phyloP scores from a whole-genome alignment of 2,888 invertebrate species.

The Scaptomyza caliginosa region DNA sequence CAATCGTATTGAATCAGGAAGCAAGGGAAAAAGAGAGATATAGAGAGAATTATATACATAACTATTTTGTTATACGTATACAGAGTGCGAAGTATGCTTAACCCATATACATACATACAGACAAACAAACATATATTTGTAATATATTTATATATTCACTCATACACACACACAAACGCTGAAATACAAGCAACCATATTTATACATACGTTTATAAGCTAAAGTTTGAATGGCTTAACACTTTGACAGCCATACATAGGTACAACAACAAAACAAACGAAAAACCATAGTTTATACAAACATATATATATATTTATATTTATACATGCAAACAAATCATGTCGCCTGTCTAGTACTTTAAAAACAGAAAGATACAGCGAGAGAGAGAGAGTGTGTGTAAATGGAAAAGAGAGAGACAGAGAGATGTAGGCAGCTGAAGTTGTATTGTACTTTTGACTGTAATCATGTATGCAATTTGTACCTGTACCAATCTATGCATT shows the following conservation, averaged over 20 bases:
- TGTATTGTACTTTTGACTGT: slow-evolving; percentile 16
- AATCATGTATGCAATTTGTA: slow-evolving; percentile 12
- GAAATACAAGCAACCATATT: slow-evolving; percentile 35
- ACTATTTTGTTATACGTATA: slow-evolving; percentile 71
- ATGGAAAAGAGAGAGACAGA: neutral
- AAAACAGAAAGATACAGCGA: neutral
- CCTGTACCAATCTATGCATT: slow-evolving; percentile 27
- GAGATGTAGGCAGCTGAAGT: slow-evolving; percentile 17
- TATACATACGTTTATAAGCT: slow-evolving; percentile 19
- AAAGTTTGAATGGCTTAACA: slow-evolving; percentile 26
- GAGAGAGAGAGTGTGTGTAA: neutral
- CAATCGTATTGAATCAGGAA: slow-evolving; percentile 1
- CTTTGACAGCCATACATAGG: slow-evolving; percentile 32
- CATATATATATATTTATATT: slow-evolving; percentile 22
- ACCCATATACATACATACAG: slow-evolving; percentile 46
- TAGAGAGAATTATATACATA: slow-evolving; percentile 19
- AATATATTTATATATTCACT: slow-evolving; percentile 19
- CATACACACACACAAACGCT: slow-evolving; percentile 21
- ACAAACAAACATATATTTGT: slow-evolving; percentile 51
- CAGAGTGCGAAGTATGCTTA: slow-evolving; percentile 50
- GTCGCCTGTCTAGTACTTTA: slow-evolving; percentile 35
- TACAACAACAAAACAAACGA: neutral
- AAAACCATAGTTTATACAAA: slow-evolving; percentile 12
- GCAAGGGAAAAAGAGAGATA: neutral
- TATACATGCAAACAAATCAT: slow-evolving; percentile 14